Percentiles rank a stretch among this genome's conserved stretches.
Conservation (phyloP, 2,113 vertebrate genomes). For the Galemys pyrenaicus region DNA sequence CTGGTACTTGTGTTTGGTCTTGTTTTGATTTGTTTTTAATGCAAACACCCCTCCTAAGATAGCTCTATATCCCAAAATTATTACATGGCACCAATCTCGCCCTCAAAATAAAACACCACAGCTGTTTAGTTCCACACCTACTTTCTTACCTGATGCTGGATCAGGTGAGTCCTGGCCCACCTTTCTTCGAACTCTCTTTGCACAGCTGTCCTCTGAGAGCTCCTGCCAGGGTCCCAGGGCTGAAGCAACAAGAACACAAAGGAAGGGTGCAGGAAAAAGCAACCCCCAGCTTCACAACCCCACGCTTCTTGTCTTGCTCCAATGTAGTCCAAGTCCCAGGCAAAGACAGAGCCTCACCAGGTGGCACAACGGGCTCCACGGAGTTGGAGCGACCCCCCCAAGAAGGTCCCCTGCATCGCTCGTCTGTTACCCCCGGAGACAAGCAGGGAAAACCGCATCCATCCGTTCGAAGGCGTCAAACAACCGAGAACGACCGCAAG, state of each 20-base stretch:
- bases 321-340: neutral
- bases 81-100: neutral
- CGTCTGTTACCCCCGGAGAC: neutral
- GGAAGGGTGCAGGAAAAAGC: neutral
- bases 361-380: neutral
- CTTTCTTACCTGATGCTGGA: conserved; percentile 55
- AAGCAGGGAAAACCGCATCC: neutral
- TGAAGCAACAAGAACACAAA: neutral
- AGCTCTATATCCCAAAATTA: neutral
- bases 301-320: neutral
- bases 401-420: neutral
- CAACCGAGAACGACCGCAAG: neutral
- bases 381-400: neutral
- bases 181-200: neutral
- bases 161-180: neutral
- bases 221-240: neutral
- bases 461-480: neutral
- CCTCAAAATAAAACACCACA: neutral
- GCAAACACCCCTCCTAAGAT: neutral
- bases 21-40: neutral
- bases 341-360: neutral
- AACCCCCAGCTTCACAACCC: neutral
- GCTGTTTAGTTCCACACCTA: neutral
- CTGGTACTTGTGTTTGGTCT: neutral
- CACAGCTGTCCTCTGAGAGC: neutral